phyloP scores from a whole-genome alignment of 1,140 invertebrate genomes.

The Chironomus striatipennis region DNA sequence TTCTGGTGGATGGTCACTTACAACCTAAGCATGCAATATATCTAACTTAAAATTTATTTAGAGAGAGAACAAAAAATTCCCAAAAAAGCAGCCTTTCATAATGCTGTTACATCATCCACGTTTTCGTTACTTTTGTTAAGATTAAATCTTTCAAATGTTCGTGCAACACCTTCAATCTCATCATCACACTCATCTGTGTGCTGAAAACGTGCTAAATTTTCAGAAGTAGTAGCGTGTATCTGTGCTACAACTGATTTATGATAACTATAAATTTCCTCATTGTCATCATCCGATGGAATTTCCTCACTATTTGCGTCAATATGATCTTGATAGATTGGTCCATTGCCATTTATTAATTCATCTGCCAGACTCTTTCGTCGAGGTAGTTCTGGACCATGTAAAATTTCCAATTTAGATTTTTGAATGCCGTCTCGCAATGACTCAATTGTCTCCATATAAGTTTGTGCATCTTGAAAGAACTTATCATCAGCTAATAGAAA shows the following conservation, averaged over 20 bases:
- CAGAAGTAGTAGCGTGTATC: neutral
- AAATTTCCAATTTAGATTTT: neutral
- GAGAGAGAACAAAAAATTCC: too few relatives aligned
- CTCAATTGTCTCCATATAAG: slow-evolving; percentile 44
- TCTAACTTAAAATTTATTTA: too few relatives aligned
- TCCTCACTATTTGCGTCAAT: neutral
- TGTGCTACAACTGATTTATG: neutral
- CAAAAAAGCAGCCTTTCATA: too few relatives aligned
- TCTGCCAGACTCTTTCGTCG: slow-evolving; percentile 24
- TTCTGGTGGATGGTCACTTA: too few relatives aligned
- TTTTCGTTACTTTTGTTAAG: neutral
- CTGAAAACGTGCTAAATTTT: slow-evolving; percentile 11
- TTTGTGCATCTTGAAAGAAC: slow-evolving; percentile 42
- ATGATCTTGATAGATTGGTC: too few relatives aligned
- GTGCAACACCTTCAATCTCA: neutral
- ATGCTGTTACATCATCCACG: too few relatives aligned
- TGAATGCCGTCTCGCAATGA: slow-evolving; percentile 33
- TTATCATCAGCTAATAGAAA: slow-evolving; percentile 51
- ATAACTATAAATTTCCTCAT: slow-evolving; percentile 16
- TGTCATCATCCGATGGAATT: neutral
- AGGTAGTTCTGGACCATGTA: slow-evolving; percentile 25
- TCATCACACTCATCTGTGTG: neutral
- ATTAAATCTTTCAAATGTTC: neutral
- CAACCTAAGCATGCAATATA: too few relatives aligned
- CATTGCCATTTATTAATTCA: neutral